Percentiles rank a stretch among this genome's conserved stretches.
Evolutionary conservation across 2,797 vertebrate genomes (phyloP).

Genomic region (Nannoperca australis): DNA sequence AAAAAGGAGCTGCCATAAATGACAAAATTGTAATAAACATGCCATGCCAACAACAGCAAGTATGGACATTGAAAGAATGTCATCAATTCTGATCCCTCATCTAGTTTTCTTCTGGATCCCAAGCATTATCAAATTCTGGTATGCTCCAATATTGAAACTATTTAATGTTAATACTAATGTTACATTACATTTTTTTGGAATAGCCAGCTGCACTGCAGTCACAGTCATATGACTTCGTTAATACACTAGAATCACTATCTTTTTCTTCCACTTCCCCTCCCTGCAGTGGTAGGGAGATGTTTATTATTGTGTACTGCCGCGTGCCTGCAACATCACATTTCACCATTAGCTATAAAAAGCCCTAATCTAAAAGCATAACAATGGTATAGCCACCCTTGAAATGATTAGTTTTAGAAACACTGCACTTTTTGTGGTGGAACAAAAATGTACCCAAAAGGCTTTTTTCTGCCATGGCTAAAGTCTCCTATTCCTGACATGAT

Average conservation of each 20-base stretch:
- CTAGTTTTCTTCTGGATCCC: neutral
- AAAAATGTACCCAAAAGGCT: neutral
- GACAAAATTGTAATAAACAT: neutral
- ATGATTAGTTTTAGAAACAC: neutral
- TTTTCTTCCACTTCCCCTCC: neutral
- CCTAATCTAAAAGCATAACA: neutral
- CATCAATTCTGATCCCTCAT: neutral
- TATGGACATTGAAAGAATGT: neutral
- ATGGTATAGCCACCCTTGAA: neutral
- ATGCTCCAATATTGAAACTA: neutral
- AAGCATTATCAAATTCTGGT: neutral
- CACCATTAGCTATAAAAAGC: neutral
- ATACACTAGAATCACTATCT: slow-evolving; percentile 1
- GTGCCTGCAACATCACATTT: neutral
- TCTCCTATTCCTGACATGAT: neutral
- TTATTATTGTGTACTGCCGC: neutral
- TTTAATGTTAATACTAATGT: slow-evolving; percentile 1
- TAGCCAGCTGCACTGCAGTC: neutral
- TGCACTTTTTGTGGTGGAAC: neutral
- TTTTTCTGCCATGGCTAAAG: neutral
- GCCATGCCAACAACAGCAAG: neutral
- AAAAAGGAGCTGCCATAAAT: neutral
- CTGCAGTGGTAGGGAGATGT: neutral
- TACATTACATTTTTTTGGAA: neutral
- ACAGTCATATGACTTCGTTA: slow-evolving; percentile 28